A percentile compares a stretch with the other conserved stretches of the same genome.
Conservation (phyloP, 2,888 invertebrate genomes). For the Drosophila aldrichi region DNA sequence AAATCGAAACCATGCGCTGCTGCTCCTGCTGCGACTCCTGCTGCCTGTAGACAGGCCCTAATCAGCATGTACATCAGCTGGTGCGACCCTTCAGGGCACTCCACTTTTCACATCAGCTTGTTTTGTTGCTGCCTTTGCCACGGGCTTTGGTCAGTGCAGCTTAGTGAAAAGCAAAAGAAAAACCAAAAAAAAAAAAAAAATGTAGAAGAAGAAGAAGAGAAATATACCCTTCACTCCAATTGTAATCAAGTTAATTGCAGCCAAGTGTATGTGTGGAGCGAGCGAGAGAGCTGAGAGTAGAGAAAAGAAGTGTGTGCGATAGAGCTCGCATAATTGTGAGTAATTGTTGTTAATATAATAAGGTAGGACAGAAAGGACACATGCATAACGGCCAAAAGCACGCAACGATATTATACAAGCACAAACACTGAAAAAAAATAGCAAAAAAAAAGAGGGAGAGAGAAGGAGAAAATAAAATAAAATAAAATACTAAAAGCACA, state of each 20-base stretch:
- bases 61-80: conserved; percentile 54
- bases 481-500: conserved; percentile 4
- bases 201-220: too few relatives aligned
- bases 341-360: conserved; percentile 79
- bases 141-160: conserved; percentile 18
- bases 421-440: conserved; percentile 23
- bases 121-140: conserved; percentile 11
- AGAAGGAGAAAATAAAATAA: background rate
- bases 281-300: background rate
- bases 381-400: conserved; percentile 68
- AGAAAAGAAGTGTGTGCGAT: conserved; percentile 12
- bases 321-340: conserved; percentile 70
- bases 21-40: conserved; percentile 11
- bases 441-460: conserved; percentile 8
- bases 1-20: conserved; percentile 45
- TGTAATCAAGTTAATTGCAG: conserved; percentile 80
- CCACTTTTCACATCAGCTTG: conserved; percentile 19
- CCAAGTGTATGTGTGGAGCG: conserved; percentile 7
- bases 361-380: conserved; percentile 46
- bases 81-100: conserved; percentile 9
- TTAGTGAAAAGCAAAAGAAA: conserved; percentile 13
- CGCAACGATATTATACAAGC: conserved; percentile 67
- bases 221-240: conserved; percentile 38
- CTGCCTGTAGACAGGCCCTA: conserved; percentile 40
- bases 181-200: background rate